phyloP scores from a whole-genome alignment of 2,113 vertebrate genomes.

The Cichladusa arquata region DNA sequence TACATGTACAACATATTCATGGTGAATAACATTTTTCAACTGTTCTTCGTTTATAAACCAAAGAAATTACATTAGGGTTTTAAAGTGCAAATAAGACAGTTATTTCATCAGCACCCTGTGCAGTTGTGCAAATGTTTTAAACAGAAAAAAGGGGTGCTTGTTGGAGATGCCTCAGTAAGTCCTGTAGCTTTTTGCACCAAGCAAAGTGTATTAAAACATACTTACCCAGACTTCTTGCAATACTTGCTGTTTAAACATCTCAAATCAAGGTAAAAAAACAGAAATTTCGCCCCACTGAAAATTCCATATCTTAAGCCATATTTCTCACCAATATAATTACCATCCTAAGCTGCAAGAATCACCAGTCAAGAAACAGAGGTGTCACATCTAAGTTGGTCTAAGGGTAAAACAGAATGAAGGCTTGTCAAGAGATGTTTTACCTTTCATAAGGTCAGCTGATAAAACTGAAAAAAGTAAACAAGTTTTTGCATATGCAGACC shows the following conservation, averaged over 20 bases:
- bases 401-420: neutral
- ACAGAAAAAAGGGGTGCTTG: neutral
- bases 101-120: neutral
- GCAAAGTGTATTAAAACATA: neutral
- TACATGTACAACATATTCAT: neutral
- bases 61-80: neutral
- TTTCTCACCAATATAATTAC: neutral
- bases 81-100: neutral
- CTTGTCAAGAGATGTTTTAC: fast-evolving
- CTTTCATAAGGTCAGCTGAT: neutral
- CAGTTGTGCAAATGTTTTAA: neutral
- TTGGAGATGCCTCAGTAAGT: neutral
- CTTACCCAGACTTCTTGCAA: neutral
- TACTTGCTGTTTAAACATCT: neutral
- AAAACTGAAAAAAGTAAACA: neutral
- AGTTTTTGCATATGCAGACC: neutral
- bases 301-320: neutral
- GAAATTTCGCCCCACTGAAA: neutral
- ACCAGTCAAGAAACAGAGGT: neutral
- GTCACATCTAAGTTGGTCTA: neutral
- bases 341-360: neutral
- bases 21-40: neutral
- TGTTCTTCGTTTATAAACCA: neutral
- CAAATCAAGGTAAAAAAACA: neutral
- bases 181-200: neutral